Percentiles rank a stretch among this genome's conserved stretches.
Conservation (phyloP, 35 echinoderm and acorn worm species). For the Acanthaster planci region DNA sequence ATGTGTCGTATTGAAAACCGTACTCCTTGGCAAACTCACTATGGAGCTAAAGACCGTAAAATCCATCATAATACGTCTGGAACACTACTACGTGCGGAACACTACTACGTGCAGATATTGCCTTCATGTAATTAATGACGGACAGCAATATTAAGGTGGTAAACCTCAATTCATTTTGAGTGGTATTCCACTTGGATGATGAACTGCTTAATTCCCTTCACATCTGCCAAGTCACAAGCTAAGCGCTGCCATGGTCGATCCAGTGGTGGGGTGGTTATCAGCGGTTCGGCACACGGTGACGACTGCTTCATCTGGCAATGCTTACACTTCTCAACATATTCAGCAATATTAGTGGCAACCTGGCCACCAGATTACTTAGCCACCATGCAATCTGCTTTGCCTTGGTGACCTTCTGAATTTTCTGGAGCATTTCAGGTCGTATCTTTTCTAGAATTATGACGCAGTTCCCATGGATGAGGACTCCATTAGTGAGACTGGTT, state of each 20-base stretch:
- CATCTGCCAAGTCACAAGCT: conserved; percentile 31
- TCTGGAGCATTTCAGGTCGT: too few species aligned
- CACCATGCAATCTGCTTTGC: too few species aligned
- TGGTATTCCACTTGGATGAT: conserved; percentile 26
- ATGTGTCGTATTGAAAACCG: conserved; percentile 37
- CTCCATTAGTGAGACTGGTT: too few species aligned
- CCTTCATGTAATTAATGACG: conserved; percentile 34
- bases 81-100: conserved; percentile 18
- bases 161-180: conserved; percentile 18
- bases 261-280: conserved; percentile 18
- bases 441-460: too few species aligned
- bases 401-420: too few species aligned
- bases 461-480: too few species aligned
- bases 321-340: conserved; percentile 22
- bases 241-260: conserved; percentile 32
- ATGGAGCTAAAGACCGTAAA: conserved; percentile 29
- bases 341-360: too few species aligned
- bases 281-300: conserved; percentile 3
- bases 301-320: conserved; percentile 8
- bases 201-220: conserved; percentile 30
- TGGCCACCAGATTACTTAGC: too few species aligned
- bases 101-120: conserved; percentile 19
- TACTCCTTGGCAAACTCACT: conserved; percentile 46
- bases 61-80: conserved; percentile 26
- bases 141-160: background rate